These are phyloP conservation scores for Motacilla alba DNA, from an alignment of 2,113 vertebrate species.

Conservation along the genomic window DNA sequence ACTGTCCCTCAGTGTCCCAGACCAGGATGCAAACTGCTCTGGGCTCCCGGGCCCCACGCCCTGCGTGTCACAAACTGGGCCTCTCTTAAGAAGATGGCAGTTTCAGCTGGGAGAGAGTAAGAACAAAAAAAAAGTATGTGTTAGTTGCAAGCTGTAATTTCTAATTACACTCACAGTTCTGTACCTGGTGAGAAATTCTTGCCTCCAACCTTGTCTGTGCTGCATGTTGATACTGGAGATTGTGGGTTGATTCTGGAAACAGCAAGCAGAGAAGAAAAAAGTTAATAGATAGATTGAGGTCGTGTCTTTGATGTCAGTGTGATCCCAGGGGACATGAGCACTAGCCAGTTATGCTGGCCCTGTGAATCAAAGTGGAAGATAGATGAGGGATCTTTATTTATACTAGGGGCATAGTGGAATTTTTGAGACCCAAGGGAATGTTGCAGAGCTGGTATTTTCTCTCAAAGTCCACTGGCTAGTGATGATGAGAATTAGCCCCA, in stretches of 20 bases:
- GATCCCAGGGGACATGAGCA: constrained; percentile 25
- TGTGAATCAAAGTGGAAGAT: constrained; percentile 1
- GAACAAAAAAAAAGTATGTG: background rate
- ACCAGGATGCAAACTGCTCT: background rate
- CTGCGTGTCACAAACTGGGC: background rate
- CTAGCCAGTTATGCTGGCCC: background rate
- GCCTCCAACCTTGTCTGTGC: background rate
- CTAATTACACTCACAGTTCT: constrained; percentile 18
- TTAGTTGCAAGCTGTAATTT: constrained; percentile 9
- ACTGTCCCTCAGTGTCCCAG: background rate
- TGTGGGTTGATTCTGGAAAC: constrained; percentile 4
- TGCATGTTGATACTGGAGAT: constrained; percentile 15
- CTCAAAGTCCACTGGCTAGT: constrained; percentile 39
- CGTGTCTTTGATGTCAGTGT: constrained; percentile 29
- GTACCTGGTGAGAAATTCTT: constrained; percentile 28
- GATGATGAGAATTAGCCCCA: constrained; percentile 64
- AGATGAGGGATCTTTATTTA: constrained; percentile 30
- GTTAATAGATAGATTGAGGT: constrained; percentile 41
- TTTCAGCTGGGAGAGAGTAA: background rate
- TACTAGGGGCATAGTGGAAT: constrained; percentile 4
- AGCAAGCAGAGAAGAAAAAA: background rate
- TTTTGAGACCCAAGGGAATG: constrained; percentile 43
- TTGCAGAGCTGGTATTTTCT: constrained; percentile 37
- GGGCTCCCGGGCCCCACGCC: background rate
- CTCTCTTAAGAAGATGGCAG: background rate